Evolutionary conservation across 2,888 invertebrate species (phyloP).

Genomic region (Nomada hirtipes): DNA sequence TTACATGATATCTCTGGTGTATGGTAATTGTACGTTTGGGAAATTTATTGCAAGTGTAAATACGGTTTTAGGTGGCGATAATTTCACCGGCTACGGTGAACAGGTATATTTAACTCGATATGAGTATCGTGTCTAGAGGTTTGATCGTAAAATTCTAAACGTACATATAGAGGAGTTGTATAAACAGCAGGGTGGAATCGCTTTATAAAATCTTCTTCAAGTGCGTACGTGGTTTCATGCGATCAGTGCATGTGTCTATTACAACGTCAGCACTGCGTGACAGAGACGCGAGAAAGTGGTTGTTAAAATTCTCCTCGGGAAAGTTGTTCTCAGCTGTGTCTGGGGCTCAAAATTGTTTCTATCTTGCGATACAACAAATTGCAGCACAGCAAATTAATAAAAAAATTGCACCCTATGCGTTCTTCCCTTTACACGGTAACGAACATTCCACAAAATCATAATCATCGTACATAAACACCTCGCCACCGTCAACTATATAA

Average conservation of each 20-base stretch:
- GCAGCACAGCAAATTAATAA: too few relatives aligned
- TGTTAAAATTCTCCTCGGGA: neutral
- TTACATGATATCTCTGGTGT: too few relatives aligned
- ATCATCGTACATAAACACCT: too few relatives aligned
- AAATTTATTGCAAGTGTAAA: neutral
- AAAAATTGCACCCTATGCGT: too few relatives aligned
- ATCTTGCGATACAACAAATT: neutral
- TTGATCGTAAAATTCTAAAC: neutral
- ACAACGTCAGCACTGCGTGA: neutral
- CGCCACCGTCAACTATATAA: too few relatives aligned
- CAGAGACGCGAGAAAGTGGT: neutral
- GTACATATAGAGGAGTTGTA: neutral
- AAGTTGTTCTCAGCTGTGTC: neutral
- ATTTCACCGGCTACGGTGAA: too few relatives aligned
- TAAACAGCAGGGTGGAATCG: neutral
- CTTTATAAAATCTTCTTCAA: neutral
- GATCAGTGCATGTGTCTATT: neutral
- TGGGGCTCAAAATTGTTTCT: neutral
- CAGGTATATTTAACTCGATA: neutral
- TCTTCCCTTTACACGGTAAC: too few relatives aligned
- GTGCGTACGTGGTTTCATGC: slow-evolving; percentile 13
- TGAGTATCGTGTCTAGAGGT: neutral
- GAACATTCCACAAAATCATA: too few relatives aligned
- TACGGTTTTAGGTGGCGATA: neutral
- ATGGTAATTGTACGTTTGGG: neutral